Base-by-base conservation (phyloP, 1,140 invertebrate genomes). In the Zaprionus lachaisei region DNA sequence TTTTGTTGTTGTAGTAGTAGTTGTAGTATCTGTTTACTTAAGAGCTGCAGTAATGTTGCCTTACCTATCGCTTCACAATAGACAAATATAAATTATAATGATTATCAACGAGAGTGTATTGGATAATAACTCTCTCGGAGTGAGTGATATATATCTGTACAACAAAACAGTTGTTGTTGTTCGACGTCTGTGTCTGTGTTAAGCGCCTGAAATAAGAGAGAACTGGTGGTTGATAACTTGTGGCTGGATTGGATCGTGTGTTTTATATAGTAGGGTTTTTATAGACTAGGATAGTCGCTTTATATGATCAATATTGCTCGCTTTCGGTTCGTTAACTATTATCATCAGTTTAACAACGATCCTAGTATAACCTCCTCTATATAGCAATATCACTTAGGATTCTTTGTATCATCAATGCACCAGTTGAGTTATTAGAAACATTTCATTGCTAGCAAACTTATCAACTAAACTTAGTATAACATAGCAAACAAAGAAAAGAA, bases 201-300 rank as follows among this genome's bases (percentile, higher is more conserved):
- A 92, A 92, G 83, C 91, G 91, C 91, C 94, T 95, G 94, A 95
- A 95, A 95, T 94, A 94, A 93, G 95, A 94, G 93, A 93, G 87
- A 95, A 95, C 95, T 95, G 94, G 94, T 95, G 95, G 94, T 95
- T 95, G 95, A 95, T 95, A 94, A 94, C 79, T 91, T 86, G 87
- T 91, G 79, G 80, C 74, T 83, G n/a, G 41, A 80, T 74, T 79
- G 76, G 72, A 80, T 84, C 81, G 77, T 79, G 66, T 77, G 3
- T 71, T 79, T 72, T 67, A 89, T 72, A 74, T 69, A 72, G 41
- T 83, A 71, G 62, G 69, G 12, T 47, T 31, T 81, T 69, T 38
- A 54, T 26, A 47, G 56, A 60, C 61, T 72, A 76, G 61, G 61
- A 76, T 72, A 72, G 73, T 60, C 64, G 69, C 47, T 5, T 51